These are phyloP conservation scores for Macrophya alboannulata DNA, from an alignment of 2,888 invertebrate species.

Conservation along the genomic window DNA sequence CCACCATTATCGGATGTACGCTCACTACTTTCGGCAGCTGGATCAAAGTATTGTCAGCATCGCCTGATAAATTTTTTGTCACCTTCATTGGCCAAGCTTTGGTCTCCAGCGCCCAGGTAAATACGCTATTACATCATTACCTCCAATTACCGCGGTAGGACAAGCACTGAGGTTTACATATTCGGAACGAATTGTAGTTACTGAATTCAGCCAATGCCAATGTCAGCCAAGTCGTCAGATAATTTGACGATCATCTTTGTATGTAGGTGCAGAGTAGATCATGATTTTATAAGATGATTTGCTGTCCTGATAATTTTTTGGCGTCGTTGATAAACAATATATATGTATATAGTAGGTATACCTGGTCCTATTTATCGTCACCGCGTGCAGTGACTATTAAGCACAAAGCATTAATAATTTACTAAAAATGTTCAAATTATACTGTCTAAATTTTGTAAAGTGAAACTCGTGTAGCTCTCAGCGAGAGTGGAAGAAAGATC, in stretches of 20 bases:
- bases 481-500: not conserved
- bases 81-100: conserved; percentile 84
- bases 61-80: conserved; percentile 84
- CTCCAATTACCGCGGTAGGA: not conserved
- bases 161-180: not conserved
- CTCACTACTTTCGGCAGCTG: conserved; percentile 84
- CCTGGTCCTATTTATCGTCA: not conserved
- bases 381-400: not conserved
- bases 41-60: conserved; percentile 84
- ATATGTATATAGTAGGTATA: no score
- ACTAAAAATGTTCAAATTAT: not conserved
- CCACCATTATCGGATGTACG: conserved; percentile 81
- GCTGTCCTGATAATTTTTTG: not conserved
- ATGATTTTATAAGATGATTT: not conserved
- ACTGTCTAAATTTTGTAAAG: no score
- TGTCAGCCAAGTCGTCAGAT: not conserved
- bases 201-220: not conserved
- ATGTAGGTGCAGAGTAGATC: not conserved
- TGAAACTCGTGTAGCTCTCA: no score
- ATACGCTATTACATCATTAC: not conserved
- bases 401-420: not conserved
- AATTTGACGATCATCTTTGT: not conserved
- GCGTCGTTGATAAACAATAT: not conserved
- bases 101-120: conserved; percentile 74
- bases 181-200: no score